Conservation (phyloP, 30 jellyfish, hydroid and myxozoan species). For the Rhopilema esculentum region DNA sequence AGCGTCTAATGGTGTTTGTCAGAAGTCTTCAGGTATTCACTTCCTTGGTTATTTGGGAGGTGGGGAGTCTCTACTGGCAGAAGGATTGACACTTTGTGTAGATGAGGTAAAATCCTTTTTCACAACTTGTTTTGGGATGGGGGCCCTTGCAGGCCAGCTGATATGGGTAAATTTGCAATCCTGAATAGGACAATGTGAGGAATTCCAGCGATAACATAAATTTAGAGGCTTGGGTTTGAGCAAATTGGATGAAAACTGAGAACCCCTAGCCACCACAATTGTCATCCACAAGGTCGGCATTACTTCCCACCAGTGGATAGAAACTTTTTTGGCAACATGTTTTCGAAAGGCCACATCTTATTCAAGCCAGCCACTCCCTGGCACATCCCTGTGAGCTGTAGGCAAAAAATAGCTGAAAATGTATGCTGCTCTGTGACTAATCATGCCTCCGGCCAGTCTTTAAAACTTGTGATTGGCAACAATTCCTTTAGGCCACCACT, state of each 20-base stretch:
- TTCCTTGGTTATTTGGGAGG: not conserved
- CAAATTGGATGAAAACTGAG: not conserved
- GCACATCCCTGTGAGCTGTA: not conserved
- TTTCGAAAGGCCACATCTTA: conserved; percentile 34
- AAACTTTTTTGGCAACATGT: conserved; percentile 5
- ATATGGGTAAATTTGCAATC: not conserved
- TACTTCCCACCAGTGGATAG: conserved; percentile 12
- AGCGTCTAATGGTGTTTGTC: not conserved
- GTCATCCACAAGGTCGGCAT: conserved; percentile 25
- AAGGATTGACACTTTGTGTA: no score
- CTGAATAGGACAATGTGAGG: not conserved
- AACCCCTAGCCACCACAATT: not conserved
- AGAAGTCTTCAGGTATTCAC: not conserved
- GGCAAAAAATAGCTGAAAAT: conserved; percentile 17
- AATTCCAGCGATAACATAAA: not conserved
- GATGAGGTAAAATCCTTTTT: not conserved
- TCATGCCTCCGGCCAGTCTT: conserved; percentile 38
- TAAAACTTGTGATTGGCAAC: not conserved
- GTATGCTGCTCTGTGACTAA: not conserved
- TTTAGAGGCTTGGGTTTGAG: not conserved
- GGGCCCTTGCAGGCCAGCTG: not conserved
- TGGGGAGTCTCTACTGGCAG: not conserved
- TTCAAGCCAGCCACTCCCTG: conserved; percentile 33
- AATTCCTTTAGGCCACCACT: not conserved
- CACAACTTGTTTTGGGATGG: not conserved